These are phyloP conservation scores for Pedetes capensis DNA, from an alignment of 2,113 vertebrate genomes.

Conservation along the genomic window DNA sequence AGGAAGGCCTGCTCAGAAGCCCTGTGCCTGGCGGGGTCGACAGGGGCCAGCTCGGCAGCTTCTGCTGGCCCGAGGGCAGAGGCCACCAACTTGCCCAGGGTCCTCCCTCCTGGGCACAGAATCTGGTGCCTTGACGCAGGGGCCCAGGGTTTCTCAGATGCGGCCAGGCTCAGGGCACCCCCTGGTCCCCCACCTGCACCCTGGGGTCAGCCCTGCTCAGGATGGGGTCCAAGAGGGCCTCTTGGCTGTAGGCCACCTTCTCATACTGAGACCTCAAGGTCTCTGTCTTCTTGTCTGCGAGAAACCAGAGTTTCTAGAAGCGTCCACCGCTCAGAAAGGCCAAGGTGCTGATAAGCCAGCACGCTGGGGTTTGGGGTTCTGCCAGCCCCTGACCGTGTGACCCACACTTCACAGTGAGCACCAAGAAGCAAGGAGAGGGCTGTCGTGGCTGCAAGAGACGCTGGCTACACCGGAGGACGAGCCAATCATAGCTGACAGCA, in stretches of 20 bases:
- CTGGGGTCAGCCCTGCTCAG: fast-evolving
- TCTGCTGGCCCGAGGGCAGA: constrained; percentile 68
- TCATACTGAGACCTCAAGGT: fast-evolving
- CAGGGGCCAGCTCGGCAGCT: constrained; percentile 75
- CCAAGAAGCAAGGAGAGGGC: too few species aligned
- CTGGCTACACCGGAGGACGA: too few species aligned
- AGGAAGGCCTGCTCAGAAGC: constrained; percentile 78
- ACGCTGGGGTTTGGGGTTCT: neutral
- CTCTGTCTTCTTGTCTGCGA: neutral
- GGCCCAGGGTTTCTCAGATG: fast-evolving
- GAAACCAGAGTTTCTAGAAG: neutral
- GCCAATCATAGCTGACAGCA: too few species aligned
- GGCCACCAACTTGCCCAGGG: constrained; percentile 44
- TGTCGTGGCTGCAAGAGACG: too few species aligned
- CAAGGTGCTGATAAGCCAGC: neutral
- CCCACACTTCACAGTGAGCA: fast-evolving
- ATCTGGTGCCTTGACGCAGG: fast-evolving
- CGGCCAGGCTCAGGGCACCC: too few species aligned
- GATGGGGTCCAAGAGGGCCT: fast-evolving
- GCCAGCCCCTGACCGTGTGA: fast-evolving
- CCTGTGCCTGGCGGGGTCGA: constrained; percentile 83
- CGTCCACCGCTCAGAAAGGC: fast-evolving
- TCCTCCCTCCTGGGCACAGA: neutral
- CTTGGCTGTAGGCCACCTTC: fast-evolving
- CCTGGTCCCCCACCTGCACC: fast-evolving